These are phyloP conservation scores for Anoplolepis gracilipes DNA, from an alignment of 1,140 invertebrate genomes.

Conservation along the genomic window DNA sequence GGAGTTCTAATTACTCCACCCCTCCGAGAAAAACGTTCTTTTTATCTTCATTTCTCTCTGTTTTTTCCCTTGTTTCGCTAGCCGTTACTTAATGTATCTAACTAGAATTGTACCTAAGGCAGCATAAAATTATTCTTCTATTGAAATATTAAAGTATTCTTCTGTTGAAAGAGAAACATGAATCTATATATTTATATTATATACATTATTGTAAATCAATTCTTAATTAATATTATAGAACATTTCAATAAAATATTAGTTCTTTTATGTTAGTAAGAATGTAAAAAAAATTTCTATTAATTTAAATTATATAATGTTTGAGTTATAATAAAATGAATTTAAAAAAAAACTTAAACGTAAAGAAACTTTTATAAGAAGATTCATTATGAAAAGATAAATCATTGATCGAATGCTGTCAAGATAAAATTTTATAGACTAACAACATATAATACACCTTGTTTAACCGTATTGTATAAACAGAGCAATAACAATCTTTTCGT, in stretches of 20 bases:
- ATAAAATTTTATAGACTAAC: too few relatives aligned
- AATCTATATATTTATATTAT: neutral
- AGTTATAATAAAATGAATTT: too few relatives aligned
- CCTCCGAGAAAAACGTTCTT: slow-evolving; percentile 17
- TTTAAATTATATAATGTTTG: too few relatives aligned
- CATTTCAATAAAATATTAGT: neutral
- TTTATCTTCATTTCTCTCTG: slow-evolving; percentile 23
- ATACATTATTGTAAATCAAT: neutral
- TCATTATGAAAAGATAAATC: too few relatives aligned
- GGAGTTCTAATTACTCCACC: slow-evolving; percentile 38
- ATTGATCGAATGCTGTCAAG: too few relatives aligned
- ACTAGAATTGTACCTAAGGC: neutral
- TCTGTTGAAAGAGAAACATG: neutral
- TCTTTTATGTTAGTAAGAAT: too few relatives aligned
- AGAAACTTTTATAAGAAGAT: too few relatives aligned
- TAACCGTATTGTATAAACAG: too few relatives aligned
- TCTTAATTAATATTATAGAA: neutral
- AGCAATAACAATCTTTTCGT: too few relatives aligned
- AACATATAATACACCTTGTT: too few relatives aligned
- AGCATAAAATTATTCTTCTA: neutral
- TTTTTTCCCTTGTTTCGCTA: neutral
- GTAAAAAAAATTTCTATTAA: too few relatives aligned
- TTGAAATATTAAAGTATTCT: neutral
- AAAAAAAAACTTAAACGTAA: too few relatives aligned
- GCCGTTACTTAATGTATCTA: slow-evolving; percentile 25